Evolutionary conservation across 2,888 invertebrate species (phyloP).

Genomic region (Apantesis nais): DNA sequence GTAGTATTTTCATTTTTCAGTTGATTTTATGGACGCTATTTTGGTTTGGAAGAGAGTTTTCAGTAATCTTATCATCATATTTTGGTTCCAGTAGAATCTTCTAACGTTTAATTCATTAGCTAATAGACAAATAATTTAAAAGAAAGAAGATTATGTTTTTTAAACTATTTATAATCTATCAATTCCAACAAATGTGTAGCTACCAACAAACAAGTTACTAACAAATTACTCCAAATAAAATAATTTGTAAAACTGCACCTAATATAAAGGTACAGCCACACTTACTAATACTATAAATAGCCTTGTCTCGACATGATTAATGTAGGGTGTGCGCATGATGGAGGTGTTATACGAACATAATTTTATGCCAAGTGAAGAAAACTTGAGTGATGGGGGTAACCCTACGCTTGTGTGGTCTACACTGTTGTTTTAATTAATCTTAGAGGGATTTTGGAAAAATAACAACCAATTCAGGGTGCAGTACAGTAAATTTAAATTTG

Average conservation of each 20-base stretch:
- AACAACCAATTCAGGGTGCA: constrained; percentile 2
- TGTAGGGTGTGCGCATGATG: constrained; percentile 60
- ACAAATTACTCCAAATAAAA: constrained; percentile 28
- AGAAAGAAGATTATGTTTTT: too few relatives aligned
- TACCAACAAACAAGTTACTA: neutral
- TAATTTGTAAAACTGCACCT: constrained; percentile 42
- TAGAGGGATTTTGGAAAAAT: constrained; percentile 14
- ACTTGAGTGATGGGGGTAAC: constrained; percentile 63
- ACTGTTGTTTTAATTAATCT: constrained; percentile 48
- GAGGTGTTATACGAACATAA: constrained; percentile 66
- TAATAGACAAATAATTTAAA: too few relatives aligned
- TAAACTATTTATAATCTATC: too few relatives aligned
- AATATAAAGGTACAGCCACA: constrained; percentile 41
- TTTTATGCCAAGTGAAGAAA: constrained; percentile 63
- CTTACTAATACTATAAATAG: constrained; percentile 59
- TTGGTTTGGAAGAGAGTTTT: too few relatives aligned
- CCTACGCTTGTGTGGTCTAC: constrained; percentile 44
- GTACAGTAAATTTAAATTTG: constrained; percentile 1
- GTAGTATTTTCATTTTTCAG: too few relatives aligned
- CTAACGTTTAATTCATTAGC: too few relatives aligned
- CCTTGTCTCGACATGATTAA: constrained; percentile 61
- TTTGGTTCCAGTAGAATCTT: too few relatives aligned
- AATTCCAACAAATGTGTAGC: neutral
- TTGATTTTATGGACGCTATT: too few relatives aligned
- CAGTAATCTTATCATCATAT: too few relatives aligned